Conservation (phyloP, 1,140 invertebrate genomes). For the Tetranychus urticae region DNA sequence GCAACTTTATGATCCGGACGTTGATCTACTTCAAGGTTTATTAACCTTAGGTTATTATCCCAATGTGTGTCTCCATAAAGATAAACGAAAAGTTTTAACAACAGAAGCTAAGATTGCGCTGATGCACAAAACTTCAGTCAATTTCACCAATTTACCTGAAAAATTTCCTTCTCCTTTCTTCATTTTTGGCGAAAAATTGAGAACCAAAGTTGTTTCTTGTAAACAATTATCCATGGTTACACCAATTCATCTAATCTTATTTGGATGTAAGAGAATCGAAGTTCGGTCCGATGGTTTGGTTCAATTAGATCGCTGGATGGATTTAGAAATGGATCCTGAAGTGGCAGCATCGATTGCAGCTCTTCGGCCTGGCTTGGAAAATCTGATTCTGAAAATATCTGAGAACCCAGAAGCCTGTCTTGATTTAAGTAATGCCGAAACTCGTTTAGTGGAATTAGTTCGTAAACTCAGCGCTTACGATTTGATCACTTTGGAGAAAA, state of each 20-base stretch:
- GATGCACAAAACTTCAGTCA: constrained; percentile 89
- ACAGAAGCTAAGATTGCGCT: constrained; percentile 79
- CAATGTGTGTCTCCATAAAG: constrained; percentile 84
- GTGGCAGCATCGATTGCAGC: constrained; percentile 55
- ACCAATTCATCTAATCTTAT: constrained; percentile 72
- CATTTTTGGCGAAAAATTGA: constrained; percentile 89
- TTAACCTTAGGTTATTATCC: constrained; percentile 79
- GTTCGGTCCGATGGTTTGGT: constrained; percentile 28
- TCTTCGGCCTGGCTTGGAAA: constrained; percentile 61
- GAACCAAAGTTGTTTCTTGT: constrained; percentile 81
- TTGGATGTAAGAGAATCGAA: constrained; percentile 68
- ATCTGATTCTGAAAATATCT: constrained; percentile 48
- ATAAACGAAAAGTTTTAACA: constrained; percentile 82
- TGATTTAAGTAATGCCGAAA: not conserved
- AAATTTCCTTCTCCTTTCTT: constrained; percentile 86
- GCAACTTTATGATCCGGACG: constrained; percentile 37
- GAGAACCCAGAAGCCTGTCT: constrained; percentile 38
- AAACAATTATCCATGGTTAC: constrained; percentile 94
- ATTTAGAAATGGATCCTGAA: constrained; percentile 53
- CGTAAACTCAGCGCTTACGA: not conserved
- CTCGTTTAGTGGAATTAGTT: not conserved
- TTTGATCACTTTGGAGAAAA: not conserved
- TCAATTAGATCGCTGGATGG: constrained; percentile 68
- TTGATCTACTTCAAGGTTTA: constrained; percentile 33
- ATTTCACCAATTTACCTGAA: constrained; percentile 47